Evolutionary conservation across 2,797 vertebrate species (phyloP), one percentile per base, ranked within the genome.

Genomic region (Acrossocheilus fasciatus): DNA sequence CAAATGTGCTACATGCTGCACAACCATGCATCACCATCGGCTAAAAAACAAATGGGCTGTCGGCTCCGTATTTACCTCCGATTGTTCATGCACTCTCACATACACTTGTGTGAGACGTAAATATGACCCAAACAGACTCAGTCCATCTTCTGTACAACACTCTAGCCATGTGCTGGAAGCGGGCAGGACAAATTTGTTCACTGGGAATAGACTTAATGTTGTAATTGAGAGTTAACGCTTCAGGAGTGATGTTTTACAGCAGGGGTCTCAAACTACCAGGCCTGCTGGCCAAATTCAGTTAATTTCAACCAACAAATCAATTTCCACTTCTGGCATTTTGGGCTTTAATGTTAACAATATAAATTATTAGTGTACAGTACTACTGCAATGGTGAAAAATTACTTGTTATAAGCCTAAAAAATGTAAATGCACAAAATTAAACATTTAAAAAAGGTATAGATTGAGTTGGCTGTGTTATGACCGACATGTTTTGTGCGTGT

Each of bases 1-100:
- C 96, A 96, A 97, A 97, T 96, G 96, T 96, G 94, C 95, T 96
- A 95, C 94, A 93, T 93, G 92, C 95, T 95, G 94, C 94, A 96
- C 94, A 96, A 94, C 95, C 95, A 97, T 97, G 96, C 93, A 96
- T 97, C 96, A 96, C 93, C 89, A 92, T 90, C 87, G 18, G 92
- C 91, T 90, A 92, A 93, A 85, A 94, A 96, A 96, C 93, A 95
- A 96, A 96, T 96, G 95, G 93, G 93, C 95, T 96, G 92, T 96
- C 95, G 95, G 93, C 92, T 88, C 89, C 70, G 91, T 95, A 94
- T 96, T 95, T 96, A 96, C 95, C 95, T 96, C 93, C 95, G 95
- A 96, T 95, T 95, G 96, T 96, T 96, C 95, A 95, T 95, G 93
- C 93, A 89, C 94, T 95, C 94, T 93, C 91, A 91, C 91, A 90